Evolutionary conservation across 2,888 invertebrate species (phyloP).

Genomic region (Rhyacophila evoluta): DNA sequence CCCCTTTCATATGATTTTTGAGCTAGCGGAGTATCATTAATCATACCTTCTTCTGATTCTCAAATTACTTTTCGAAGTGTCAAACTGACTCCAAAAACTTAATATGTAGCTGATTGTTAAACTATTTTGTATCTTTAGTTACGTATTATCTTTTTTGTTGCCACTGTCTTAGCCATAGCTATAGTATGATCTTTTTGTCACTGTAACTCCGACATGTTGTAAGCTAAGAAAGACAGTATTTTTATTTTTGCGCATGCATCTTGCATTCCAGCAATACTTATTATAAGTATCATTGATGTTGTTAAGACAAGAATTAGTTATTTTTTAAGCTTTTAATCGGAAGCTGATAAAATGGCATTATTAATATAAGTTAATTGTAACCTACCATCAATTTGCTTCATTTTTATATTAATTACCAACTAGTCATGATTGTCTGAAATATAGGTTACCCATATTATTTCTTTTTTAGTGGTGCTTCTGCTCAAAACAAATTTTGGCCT

Average conservation of each 20-base stretch:
- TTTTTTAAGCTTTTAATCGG: not conserved
- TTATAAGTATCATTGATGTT: not conserved
- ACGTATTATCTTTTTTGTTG: not conserved
- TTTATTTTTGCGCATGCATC: not conserved
- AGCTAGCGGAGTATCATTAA: not conserved
- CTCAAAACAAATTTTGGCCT: too few species aligned
- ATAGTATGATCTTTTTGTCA: not conserved
- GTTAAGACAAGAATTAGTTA: not conserved
- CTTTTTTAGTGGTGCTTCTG: too few species aligned
- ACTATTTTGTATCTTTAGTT: not conserved
- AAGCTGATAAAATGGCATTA: not conserved
- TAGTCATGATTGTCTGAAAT: not conserved
- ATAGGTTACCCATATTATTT: not conserved
- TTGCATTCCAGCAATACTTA: constrained; percentile 7
- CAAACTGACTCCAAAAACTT: not conserved
- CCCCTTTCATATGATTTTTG: too few species aligned
- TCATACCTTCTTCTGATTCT: not conserved
- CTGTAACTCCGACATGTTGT: not conserved
- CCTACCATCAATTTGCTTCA: not conserved
- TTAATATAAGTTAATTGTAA: not conserved
- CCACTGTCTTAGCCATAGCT: not conserved
- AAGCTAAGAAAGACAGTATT: constrained; percentile 1
- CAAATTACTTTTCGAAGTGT: not conserved
- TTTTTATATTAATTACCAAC: not conserved
- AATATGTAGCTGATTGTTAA: not conserved